A percentile compares a stretch with the other conserved stretches of the same genome.
phyloP scores from a whole-genome alignment of 2,113 vertebrate species.

The Lophura nycthemera region DNA sequence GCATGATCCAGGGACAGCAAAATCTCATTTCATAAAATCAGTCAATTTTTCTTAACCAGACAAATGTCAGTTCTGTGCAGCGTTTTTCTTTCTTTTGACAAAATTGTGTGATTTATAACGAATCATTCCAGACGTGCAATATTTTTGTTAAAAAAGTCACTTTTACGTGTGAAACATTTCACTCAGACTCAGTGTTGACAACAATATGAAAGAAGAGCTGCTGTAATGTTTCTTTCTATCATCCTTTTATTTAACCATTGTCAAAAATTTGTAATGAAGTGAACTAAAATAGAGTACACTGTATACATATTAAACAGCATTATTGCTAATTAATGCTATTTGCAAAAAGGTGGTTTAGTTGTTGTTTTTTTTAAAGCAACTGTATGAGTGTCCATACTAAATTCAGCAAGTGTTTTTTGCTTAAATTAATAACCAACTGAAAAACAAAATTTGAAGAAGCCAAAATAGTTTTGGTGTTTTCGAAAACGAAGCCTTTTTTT shows the following conservation, averaged over 20 bases:
- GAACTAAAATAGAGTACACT: background rate
- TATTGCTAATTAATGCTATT: background rate
- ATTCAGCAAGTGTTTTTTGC: background rate
- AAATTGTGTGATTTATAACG: slow-evolving; percentile 18
- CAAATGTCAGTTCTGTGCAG: background rate
- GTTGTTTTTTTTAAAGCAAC: accelerated
- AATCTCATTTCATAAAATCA: slow-evolving; percentile 4
- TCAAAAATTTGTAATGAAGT: background rate
- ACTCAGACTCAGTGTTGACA: background rate
- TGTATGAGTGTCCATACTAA: background rate
- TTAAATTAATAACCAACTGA: background rate
- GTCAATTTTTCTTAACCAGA: background rate
- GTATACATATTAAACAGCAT: background rate
- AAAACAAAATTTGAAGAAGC: background rate
- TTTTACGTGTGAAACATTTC: background rate
- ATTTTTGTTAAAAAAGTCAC: slow-evolving; percentile 53
- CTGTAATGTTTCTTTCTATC: background rate
- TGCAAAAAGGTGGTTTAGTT: background rate
- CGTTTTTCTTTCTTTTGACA: slow-evolving; percentile 13
- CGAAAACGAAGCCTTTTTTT: background rate
- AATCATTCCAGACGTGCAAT: slow-evolving; percentile 56
- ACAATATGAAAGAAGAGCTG: background rate
- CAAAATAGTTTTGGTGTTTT: background rate
- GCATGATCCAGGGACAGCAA: background rate
- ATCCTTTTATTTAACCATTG: background rate